Evolutionary conservation across 2,888 invertebrate species (phyloP), one percentile per base, ranked within the genome.

Genomic region (Papilio gigon): DNA sequence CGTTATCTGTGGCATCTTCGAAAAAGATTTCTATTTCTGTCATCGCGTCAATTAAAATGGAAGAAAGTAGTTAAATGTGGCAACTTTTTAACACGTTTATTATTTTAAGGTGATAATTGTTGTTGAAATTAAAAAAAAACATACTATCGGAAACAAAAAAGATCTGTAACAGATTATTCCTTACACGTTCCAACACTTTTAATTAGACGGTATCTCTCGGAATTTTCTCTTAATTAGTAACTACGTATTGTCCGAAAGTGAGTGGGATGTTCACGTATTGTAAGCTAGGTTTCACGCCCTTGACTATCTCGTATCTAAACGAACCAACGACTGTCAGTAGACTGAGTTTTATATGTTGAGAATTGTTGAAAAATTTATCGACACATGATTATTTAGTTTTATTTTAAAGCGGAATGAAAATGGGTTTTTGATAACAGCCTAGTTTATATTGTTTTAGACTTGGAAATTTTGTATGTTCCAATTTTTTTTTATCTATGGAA

Each of bases 141-240:
- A 35, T 35, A 47, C 27, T 2, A 50, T 50, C n/a, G n/a, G 53
- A 53, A 53, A 30, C 27, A 27, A 53, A 27, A 47, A 50, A 53
- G 8, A 12, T 40, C 12, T n/a, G n/a, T 37, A 37, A 37, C 14
- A 14, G 20, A 20, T 37, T 27, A 85, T 86, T 86, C 84, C 79
- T 81, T 79, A 80, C 75, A 73, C 74, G 71, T 73, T 75, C 72
- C 71, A 79, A 77, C 76, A 79, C 74, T 86, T 84, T 86, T 90
- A 91, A 90, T 90, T 90, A 81, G 81, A 71, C 75, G 72, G 79
- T 86, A 84, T 83, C 81, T 11, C 47, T 64, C 20, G 25, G 87
- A 87, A 88, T 85, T 88, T 86, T 84, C 81, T 77, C 81, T 82
- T 82, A 85, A 87, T 85, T 87, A 88, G 86, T 85, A 82, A 81